phyloP scores from a whole-genome alignment of 1,140 invertebrate genomes.

The Stegodyphus mimosarum region DNA sequence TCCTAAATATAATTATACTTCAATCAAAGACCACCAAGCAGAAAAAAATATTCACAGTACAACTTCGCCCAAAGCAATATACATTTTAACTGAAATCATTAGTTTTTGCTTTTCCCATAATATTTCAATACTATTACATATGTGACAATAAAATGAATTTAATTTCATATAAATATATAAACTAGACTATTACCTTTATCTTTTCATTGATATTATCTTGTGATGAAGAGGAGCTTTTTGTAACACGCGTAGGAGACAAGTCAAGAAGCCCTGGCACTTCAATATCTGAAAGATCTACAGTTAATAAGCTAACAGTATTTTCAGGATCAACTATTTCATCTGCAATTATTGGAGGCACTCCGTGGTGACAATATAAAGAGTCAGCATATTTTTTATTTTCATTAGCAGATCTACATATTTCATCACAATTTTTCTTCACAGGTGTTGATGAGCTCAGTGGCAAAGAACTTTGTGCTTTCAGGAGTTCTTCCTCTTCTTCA shows the following conservation, averaged over 20 bases:
- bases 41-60: too few relatives aligned
- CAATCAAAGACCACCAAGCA: too few relatives aligned
- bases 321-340: slow-evolving; percentile 52
- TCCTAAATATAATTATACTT: too few relatives aligned
- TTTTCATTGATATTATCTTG: background rate
- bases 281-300: slow-evolving; percentile 61
- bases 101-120: background rate
- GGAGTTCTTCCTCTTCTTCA: slow-evolving; percentile 76
- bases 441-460: slow-evolving; percentile 1
- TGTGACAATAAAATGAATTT: background rate
- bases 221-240: slow-evolving; percentile 37
- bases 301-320: slow-evolving; percentile 37
- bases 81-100: background rate
- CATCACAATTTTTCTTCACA: background rate
- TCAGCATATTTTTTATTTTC: background rate
- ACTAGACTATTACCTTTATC: background rate
- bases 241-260: slow-evolving; percentile 65
- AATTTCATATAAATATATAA: background rate
- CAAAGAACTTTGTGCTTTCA: slow-evolving; percentile 40
- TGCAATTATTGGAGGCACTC: slow-evolving; percentile 40
- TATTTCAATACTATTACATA: background rate
- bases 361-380: background rate
- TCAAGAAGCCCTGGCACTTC: slow-evolving; percentile 67
- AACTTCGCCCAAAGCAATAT: too few relatives aligned
- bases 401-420: background rate